Evolutionary conservation across 2,888 invertebrate genomes (phyloP).

Genomic region (Listrodromus nycthemerus): DNA sequence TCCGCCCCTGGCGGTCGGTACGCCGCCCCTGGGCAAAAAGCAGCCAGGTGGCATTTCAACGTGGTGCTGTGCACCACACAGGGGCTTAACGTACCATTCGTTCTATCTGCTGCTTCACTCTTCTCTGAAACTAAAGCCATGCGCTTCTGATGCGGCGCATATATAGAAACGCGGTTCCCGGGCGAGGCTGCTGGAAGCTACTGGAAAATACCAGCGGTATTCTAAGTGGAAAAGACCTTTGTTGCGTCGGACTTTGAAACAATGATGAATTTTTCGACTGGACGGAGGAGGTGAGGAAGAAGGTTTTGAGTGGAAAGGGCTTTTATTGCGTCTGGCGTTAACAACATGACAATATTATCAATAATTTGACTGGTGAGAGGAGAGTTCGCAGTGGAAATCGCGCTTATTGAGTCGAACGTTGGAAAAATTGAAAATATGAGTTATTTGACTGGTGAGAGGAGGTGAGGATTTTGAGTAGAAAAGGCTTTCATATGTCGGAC

Average conservation of each 20-base stretch:
- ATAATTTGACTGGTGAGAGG: too few relatives aligned
- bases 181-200: not conserved
- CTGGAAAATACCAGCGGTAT: not conserved
- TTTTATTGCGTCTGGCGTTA: too few relatives aligned
- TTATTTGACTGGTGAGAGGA: too few relatives aligned
- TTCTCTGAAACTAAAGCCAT: conserved; percentile 6
- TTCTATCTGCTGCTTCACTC: conserved; percentile 14
- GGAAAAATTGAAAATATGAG: too few relatives aligned
- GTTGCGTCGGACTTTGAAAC: not conserved
- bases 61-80: conserved; percentile 71
- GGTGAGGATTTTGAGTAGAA: too few relatives aligned
- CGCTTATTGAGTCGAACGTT: too few relatives aligned
- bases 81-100: conserved; percentile 7
- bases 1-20: conserved; percentile 27
- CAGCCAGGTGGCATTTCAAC: conserved; percentile 84
- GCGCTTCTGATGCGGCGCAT: conserved; percentile 1
- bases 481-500: too few relatives aligned
- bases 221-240: not conserved
- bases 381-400: too few relatives aligned
- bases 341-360: too few relatives aligned
- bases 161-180: conserved; percentile 8
- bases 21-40: conserved; percentile 79
- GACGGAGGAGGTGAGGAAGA: too few relatives aligned
- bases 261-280: not conserved
- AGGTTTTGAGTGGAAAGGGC: too few relatives aligned